Evolutionary conservation across 1,140 invertebrate genomes (phyloP).

Genomic region (Melanaphis sacchari): DNA sequence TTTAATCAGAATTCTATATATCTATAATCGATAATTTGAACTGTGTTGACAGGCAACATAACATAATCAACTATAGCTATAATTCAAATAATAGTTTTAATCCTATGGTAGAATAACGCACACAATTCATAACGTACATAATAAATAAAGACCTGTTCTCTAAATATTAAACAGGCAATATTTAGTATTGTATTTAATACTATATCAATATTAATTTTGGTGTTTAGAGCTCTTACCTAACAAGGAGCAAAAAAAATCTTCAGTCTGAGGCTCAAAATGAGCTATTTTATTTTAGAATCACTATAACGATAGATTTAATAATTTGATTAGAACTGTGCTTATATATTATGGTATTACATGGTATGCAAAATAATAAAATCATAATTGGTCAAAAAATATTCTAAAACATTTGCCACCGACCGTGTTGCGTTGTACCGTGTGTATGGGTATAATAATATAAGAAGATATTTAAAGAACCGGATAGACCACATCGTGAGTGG

Average conservation of each 20-base stretch:
- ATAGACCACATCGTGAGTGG: slow-evolving; percentile 46
- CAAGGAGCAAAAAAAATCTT: too few relatives aligned
- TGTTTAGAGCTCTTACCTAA: neutral
- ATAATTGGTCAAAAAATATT: slow-evolving; percentile 33
- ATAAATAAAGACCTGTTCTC: too few relatives aligned
- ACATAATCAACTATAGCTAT: neutral
- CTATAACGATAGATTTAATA: neutral
- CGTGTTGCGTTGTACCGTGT: neutral
- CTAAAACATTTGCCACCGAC: slow-evolving; percentile 41
- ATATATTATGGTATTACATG: neutral
- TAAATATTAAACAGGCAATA: neutral
- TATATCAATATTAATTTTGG: neutral
- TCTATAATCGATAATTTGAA: neutral
- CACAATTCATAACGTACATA: neutral
- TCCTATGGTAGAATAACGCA: neutral
- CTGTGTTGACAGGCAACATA: neutral
- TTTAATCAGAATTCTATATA: too few relatives aligned
- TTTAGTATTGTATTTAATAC: neutral
- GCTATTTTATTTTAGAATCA: neutral
- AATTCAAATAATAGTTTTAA: neutral
- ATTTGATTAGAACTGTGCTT: neutral
- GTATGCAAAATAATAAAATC: neutral
- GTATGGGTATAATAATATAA: neutral
- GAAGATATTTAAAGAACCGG: slow-evolving; percentile 48
- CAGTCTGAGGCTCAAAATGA: too few relatives aligned